Conservation (phyloP, 2,888 invertebrate genomes). For the Eupithecia exiguata region DNA sequence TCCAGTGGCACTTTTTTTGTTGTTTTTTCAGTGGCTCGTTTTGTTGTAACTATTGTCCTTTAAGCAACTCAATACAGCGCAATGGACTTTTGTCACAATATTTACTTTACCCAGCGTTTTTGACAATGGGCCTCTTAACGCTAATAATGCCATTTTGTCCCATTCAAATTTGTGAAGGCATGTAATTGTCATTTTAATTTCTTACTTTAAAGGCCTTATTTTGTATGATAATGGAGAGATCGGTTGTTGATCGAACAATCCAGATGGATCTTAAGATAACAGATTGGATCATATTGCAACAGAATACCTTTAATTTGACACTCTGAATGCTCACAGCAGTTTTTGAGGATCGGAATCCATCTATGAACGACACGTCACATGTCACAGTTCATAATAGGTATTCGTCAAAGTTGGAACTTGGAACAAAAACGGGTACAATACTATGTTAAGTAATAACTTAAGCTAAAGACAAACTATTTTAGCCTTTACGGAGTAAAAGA, state of each 20-base stretch:
- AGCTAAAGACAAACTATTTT: slow-evolving; percentile 6
- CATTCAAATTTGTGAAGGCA: slow-evolving; percentile 62
- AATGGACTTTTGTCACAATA: slow-evolving; percentile 81
- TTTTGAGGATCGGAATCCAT: slow-evolving; percentile 4
- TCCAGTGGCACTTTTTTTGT: slow-evolving; percentile 34
- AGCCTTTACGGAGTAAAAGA: neutral
- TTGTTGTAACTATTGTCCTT: slow-evolving; percentile 68
- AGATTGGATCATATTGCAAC: slow-evolving; percentile 63
- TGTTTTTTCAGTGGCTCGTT: slow-evolving; percentile 47
- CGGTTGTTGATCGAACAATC: slow-evolving; percentile 54
- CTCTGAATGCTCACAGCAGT: slow-evolving; percentile 14
- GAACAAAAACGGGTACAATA: slow-evolving; percentile 16
- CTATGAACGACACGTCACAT: slow-evolving; percentile 16
- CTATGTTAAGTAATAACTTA: neutral
- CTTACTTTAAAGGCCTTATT: slow-evolving; percentile 56
- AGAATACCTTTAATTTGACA: slow-evolving; percentile 42
- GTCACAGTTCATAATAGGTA: slow-evolving; percentile 15
- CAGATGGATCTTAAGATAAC: slow-evolving; percentile 72
- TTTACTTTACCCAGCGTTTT: slow-evolving; percentile 71
- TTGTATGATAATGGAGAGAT: slow-evolving; percentile 62
- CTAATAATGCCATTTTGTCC: slow-evolving; percentile 74
- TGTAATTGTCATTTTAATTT: slow-evolving; percentile 78
- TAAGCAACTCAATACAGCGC: slow-evolving; percentile 78
- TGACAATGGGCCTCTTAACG: slow-evolving; percentile 72
- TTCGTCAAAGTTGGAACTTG: slow-evolving; percentile 3